phyloP scores from a whole-genome alignment of 2,113 vertebrate genomes.

The Rana temporaria region DNA sequence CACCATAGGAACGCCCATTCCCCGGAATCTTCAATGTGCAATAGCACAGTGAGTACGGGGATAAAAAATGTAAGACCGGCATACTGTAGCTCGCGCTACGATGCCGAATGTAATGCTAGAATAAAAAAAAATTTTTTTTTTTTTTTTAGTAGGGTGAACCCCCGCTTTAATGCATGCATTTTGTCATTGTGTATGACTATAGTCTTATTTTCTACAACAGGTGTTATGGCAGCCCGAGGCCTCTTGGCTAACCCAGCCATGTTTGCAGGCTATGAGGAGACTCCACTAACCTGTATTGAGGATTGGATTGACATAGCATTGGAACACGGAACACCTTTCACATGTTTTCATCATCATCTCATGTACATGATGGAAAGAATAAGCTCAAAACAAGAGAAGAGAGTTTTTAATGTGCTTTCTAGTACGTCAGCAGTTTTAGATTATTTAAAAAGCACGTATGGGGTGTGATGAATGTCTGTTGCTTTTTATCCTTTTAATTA shows the following conservation, averaged over 20 bases:
- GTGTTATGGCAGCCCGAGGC: conserved; percentile 93
- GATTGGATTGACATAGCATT: conserved; percentile 94
- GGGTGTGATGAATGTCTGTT: conserved; percentile 57
- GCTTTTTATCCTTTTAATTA: no score
- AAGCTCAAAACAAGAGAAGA: conserved; percentile 92
- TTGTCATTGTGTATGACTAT: conserved; percentile 8
- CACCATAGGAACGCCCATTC: no score
- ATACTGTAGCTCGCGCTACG: no score
- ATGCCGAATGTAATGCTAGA: no score
- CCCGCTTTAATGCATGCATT: no score
- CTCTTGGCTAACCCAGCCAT: conserved; percentile 93
- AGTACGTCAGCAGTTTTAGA: conserved; percentile 94
- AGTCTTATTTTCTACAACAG: conserved; percentile 67
- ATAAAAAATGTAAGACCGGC: no score
- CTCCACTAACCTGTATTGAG: conserved; percentile 90
- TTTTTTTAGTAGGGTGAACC: no score
- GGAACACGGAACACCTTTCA: conserved; percentile 91
- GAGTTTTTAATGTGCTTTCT: conserved; percentile 88
- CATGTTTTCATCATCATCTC: conserved; percentile 95
- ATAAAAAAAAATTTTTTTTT: no score
- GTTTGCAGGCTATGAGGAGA: conserved; percentile 93
- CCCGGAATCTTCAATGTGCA: no score
- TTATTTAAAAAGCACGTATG: conserved; percentile 86
- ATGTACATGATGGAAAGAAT: conserved; percentile 97
- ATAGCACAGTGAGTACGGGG: no score